Base-by-base conservation (phyloP, 2,113 vertebrate species). In the human region DNA sequence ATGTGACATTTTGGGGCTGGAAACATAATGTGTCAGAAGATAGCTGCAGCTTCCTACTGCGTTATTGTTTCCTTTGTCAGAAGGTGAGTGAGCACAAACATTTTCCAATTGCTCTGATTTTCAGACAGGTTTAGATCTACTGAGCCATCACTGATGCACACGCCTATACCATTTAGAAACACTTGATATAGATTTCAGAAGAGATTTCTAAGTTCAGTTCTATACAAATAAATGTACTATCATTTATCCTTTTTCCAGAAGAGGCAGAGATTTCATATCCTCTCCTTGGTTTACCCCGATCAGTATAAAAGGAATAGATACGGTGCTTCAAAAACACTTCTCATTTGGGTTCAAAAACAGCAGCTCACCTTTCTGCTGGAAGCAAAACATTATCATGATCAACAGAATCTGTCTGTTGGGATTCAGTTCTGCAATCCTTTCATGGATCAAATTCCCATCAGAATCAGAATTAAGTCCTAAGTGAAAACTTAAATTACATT, bases 101-200 rank as follows among this genome's bases (percentile, higher is more conserved):
- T 98, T 97, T 98, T 98, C 98, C 98, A 98, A 97, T 98, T 97
- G 95, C 98, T 98, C 97, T 98, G 98, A 98, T 98, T 98, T 99
- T 98, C 98, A 98, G 97, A 94, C 95, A 93, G 98, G 95, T 98
- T 98, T 97, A 98, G 97, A 98, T 98, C 97, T 98, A 98, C 98
- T 98, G 97, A 98, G 97, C 97, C 97, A 97, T 98, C 98, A 98
- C 94, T 22, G 96, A 98, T 97, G 97, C 87, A 95, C 98, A 98
- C 96, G 98, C 98, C 98, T 93, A 40, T 93, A 85, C 97, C 95
- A 98, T 98, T 98, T 97, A 97, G 94, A 97, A 94, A 86, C 78
- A 92, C 91, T 84, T 87, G 88, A 96, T 90, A 95, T 2, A 92
- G 95, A 97, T 96, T 96, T 97, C 94, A 96, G 95, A 97, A 86